These are phyloP conservation scores for Eublepharis macularius DNA, from an alignment of 2,113 vertebrate species.

Conservation along the genomic window DNA sequence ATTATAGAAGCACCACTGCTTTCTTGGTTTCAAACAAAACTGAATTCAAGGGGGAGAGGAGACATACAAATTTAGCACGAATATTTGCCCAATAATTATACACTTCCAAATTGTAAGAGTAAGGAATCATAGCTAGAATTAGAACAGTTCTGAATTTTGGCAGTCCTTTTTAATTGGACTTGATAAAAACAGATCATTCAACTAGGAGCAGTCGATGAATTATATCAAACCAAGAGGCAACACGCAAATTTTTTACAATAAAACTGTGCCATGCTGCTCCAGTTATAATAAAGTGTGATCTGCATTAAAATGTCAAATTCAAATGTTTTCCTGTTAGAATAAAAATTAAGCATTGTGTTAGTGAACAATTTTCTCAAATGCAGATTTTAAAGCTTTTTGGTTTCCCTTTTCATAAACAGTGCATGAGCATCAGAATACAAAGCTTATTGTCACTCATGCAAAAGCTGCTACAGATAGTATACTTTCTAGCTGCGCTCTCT, in stretches of 20 bases:
- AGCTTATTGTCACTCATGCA: constrained; percentile 18
- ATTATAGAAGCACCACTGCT: not conserved
- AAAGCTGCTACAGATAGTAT: not conserved
- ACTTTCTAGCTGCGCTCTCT: constrained; percentile 22
- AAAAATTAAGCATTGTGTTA: constrained; percentile 43
- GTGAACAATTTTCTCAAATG: constrained; percentile 46
- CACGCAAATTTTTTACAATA: constrained; percentile 42
- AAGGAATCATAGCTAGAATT: constrained; percentile 6
- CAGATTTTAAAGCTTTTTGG: constrained; percentile 56
- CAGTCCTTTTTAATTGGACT: constrained; percentile 12
- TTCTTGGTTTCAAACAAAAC: constrained; percentile 6
- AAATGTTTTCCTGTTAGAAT: constrained; percentile 46
- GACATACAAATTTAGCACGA: not conserved
- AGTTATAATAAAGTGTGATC: not conserved
- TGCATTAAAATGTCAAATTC: constrained; percentile 33
- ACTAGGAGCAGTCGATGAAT: constrained; percentile 22
- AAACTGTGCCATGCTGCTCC: constrained; percentile 11
- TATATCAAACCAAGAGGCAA: constrained; percentile 39
- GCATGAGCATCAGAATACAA: constrained; percentile 34
- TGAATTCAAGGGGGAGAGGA: accelerated
- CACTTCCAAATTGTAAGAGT: not conserved
- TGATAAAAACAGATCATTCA: constrained; percentile 6
- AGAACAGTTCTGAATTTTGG: not conserved
- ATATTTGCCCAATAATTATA: constrained; percentile 1
- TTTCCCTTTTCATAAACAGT: constrained; percentile 43